These are phyloP conservation scores for Athripsodes cinereus DNA, from an alignment of 2,888 invertebrate species.

Conservation along the genomic window DNA sequence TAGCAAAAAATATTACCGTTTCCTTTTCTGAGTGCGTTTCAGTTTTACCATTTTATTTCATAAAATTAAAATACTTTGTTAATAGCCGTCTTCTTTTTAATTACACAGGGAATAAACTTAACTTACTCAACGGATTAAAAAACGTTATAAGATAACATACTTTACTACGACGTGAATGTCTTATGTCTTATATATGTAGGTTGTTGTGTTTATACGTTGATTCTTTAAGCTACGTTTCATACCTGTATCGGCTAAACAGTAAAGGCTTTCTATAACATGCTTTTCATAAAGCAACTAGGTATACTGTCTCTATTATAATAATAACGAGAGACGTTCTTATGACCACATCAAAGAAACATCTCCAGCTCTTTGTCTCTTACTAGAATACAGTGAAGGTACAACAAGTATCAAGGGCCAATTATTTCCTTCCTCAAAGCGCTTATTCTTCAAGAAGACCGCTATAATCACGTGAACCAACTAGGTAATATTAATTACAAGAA, in stretches of 20 bases:
- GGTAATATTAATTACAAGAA: neutral
- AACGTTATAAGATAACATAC: no score
- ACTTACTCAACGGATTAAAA: no score
- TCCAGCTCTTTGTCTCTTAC: constrained; percentile 6
- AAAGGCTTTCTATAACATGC: neutral
- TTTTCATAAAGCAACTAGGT: neutral
- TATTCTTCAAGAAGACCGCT: neutral
- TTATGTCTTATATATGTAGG: no score
- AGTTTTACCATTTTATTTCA: no score
- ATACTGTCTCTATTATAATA: neutral
- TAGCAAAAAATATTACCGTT: no score
- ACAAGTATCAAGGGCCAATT: constrained; percentile 11
- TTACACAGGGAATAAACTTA: no score
- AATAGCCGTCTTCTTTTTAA: no score
- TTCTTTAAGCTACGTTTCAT: no score
- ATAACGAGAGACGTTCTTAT: constrained; percentile 16
- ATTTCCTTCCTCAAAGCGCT: constrained; percentile 1
- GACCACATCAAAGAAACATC: constrained; percentile 13
- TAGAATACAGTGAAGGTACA: neutral
- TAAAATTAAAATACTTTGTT: no score
- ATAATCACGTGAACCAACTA: neutral
- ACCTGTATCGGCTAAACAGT: neutral
- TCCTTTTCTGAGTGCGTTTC: no score
- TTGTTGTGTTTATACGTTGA: no score
- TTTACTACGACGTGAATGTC: no score